Base-by-base conservation (phyloP, 2,888 invertebrate genomes). In the Drosophila quasianomalipes region DNA sequence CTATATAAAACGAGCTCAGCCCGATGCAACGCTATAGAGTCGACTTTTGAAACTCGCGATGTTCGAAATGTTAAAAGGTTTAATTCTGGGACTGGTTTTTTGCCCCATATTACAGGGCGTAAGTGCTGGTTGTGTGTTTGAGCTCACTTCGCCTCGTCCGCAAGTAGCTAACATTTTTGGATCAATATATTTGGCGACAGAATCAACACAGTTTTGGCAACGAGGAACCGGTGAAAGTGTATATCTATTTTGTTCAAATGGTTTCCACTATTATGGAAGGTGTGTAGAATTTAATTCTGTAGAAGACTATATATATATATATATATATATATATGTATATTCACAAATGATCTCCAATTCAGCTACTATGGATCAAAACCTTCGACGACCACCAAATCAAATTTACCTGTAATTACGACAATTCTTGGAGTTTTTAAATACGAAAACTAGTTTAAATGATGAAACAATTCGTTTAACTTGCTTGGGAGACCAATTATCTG, bases 181-280 rank as follows among this genome's bases (percentile, higher is more conserved):
- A 12, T 44, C 44, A 12, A 44, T 12, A 22, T 1, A 22, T 44
- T 44, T 44, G 12, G 12, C 1, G 22, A 0, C 44, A 44, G 44
- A 12, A 44, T 5, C 12, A 12, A 5, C 0, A 1, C 0, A 0
- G 4, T 0, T 3, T 5, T 12, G 22, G 22, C 2, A 0, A 3
- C 12, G 44, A 44, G 41, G 12, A 22, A 0, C 2, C 22, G 41
- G 41, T 2, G 41, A 44, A 22, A 44, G 1, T 5, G 2, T 44
- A 12, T 12, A 44, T 12, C 1, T 44, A 22, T 44, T 22, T 44
- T 44, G 44, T 22, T 3, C 22, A 14, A 44, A 44, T 22, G 44
- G 22, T 14, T 22, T 44, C 12, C 0, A 3, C 0, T 2, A 1
- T 1, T 0, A 1, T 2, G 0, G 0, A 2, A 0, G 1, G 44